Percentiles rank a stretch among this genome's conserved stretches.
Conservation (phyloP, 2,113 vertebrate genomes). For the Gnathonemus echidnorhynchus region DNA sequence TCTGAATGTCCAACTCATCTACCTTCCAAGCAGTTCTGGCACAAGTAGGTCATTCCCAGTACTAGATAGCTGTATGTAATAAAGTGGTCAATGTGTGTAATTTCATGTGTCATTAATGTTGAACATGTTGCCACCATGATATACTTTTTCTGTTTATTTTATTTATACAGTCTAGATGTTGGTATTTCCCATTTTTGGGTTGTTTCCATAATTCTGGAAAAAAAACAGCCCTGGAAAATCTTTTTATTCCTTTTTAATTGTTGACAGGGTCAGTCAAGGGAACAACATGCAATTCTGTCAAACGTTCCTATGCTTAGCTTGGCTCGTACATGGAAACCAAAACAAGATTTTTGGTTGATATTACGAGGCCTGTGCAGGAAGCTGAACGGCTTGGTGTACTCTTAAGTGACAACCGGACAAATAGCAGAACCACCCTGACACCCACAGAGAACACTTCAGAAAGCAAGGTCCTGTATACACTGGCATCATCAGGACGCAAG, state of each 20-base stretch:
- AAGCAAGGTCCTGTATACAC: not conserved
- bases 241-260: not conserved
- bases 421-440: not conserved
- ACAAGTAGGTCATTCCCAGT: not conserved
- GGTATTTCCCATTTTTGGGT: constrained; percentile 3
- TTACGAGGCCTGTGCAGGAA: not conserved
- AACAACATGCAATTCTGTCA: not conserved
- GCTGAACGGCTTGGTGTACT: not conserved
- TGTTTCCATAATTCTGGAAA: not conserved
- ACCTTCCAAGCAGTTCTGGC: not conserved
- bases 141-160: not conserved
- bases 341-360: constrained; percentile 2
- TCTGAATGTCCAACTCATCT: not conserved
- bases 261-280: not conserved
- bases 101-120: not conserved
- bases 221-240: not conserved
- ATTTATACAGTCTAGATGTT: not conserved
- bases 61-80: not conserved
- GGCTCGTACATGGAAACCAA: not conserved
- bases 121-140: not conserved
- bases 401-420: not conserved
- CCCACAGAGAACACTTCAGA: not conserved
- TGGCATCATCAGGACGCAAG: not conserved
- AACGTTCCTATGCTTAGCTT: not conserved
- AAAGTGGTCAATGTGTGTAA: not conserved